These are phyloP conservation scores for Eupeodes luniger DNA, from an alignment of 2,888 invertebrate species.

Conservation along the genomic window DNA sequence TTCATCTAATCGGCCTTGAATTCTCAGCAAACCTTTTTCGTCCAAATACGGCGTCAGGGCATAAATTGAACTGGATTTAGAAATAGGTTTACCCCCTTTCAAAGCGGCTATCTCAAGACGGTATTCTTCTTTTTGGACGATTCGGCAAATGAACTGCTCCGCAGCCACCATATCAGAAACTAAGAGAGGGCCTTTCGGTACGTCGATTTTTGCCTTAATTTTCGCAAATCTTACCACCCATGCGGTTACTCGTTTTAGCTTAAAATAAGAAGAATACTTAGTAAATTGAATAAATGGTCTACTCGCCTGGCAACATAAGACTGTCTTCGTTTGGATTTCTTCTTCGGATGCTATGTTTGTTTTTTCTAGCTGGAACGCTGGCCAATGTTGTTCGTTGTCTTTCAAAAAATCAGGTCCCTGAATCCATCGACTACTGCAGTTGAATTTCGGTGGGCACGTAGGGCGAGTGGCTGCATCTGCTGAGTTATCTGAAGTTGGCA, in stretches of 20 bases:
- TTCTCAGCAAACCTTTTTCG: background rate
- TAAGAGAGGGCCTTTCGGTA: too few relatives aligned
- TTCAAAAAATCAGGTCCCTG: background rate
- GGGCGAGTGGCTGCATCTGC: constrained; percentile 4
- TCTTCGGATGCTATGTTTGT: too few relatives aligned
- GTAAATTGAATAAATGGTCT: background rate
- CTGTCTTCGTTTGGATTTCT: too few relatives aligned
- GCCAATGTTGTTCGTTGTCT: background rate
- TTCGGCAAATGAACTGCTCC: too few relatives aligned
- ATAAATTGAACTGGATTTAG: background rate
- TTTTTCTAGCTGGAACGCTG: background rate
- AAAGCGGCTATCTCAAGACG: too few relatives aligned
- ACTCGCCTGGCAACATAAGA: background rate
- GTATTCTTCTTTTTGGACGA: too few relatives aligned
- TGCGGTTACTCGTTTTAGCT: background rate
- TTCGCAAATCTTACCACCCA: background rate
- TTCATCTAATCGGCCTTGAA: constrained; percentile 8
- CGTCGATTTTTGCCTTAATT: too few relatives aligned
- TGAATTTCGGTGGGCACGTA: background rate
- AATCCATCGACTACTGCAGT: background rate
- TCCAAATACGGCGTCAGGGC: background rate
- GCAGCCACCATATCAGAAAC: too few relatives aligned
- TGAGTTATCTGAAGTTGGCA: background rate
- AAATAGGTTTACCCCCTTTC: too few relatives aligned
- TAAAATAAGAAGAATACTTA: background rate